Conservation (phyloP, 2,797 vertebrate genomes). For the Onychomys arenicola region DNA sequence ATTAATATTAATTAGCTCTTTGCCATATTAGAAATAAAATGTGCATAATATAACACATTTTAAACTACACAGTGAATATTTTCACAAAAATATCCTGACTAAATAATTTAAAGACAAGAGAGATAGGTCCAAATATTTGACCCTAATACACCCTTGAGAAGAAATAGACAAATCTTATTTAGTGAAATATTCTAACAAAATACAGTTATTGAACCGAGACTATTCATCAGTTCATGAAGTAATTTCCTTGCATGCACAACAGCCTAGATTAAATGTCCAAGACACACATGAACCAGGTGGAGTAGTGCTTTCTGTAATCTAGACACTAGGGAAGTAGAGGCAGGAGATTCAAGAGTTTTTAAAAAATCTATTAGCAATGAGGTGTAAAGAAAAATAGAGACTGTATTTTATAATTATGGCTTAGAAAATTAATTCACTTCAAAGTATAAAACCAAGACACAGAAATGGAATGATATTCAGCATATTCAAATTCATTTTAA, state of each 20-base stretch:
- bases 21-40: not conserved
- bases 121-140: no score
- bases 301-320: not conserved
- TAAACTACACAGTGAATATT: not conserved
- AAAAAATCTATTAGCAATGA: not conserved
- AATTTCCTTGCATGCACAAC: not conserved
- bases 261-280: not conserved
- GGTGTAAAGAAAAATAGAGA: not conserved
- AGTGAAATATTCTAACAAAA: not conserved
- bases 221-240: not conserved
- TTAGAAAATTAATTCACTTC: not conserved
- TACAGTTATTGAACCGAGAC: not conserved
- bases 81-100: not conserved
- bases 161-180: not conserved
- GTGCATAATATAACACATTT: not conserved
- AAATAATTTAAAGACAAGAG: not conserved
- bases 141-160: not conserved
- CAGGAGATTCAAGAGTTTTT: not conserved
- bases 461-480: not conserved
- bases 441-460: not conserved
- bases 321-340: not conserved
- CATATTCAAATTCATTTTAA: not conserved
- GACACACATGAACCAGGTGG: not conserved
- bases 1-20: not conserved
- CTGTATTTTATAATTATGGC: no score